Percentiles rank a stretch among this genome's conserved stretches.
Evolutionary conservation across 2,113 vertebrate genomes (phyloP).

Genomic region (Pseudopodoces humilis): DNA sequence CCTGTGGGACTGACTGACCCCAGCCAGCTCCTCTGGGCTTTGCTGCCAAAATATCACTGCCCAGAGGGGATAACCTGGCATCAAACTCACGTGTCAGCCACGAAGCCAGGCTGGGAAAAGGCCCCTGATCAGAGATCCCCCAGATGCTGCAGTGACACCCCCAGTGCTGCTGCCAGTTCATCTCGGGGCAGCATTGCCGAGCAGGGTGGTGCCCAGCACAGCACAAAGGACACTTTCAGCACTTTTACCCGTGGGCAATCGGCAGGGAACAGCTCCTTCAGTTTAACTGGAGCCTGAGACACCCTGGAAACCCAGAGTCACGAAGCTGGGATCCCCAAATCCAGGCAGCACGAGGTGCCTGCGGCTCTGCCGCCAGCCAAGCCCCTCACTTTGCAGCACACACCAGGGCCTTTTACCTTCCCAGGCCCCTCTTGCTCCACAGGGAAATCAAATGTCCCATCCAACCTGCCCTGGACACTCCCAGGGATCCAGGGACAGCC

Average conservation of each 20-base stretch:
- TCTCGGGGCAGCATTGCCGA: not conserved
- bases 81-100: accelerated
- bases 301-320: not conserved
- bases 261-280: not conserved
- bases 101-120: not conserved
- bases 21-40: not conserved
- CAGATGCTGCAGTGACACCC: not conserved
- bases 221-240: conserved; percentile 8
- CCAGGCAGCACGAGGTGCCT: not conserved
- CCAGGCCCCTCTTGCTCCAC: not conserved
- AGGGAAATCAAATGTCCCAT: too few relatives aligned
- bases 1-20: not conserved
- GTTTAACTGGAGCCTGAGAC: not conserved
- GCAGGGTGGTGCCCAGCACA: not conserved
- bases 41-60: not conserved
- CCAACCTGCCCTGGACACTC: too few relatives aligned
- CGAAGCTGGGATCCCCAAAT: accelerated
- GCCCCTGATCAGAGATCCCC: accelerated
- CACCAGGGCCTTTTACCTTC: not conserved
- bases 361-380: not conserved
- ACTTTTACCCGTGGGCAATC: not conserved
- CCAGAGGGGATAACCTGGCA: not conserved
- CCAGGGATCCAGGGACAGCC: too few relatives aligned
- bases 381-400: not conserved
- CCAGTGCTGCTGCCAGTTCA: not conserved